Conservation (phyloP, 2,888 invertebrate genomes). For the Dryococelus australis region DNA sequence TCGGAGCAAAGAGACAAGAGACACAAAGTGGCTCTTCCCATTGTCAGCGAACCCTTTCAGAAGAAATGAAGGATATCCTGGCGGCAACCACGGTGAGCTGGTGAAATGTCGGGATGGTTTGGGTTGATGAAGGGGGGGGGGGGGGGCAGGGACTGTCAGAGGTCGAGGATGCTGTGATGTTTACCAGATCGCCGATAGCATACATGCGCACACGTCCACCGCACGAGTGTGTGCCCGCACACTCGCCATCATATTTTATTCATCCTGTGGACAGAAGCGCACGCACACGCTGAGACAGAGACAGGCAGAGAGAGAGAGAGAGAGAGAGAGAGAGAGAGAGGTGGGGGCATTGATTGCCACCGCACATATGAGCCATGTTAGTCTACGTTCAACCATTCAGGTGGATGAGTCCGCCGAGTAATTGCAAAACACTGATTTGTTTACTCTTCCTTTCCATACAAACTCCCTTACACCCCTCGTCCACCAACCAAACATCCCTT, state of each 20-base stretch:
- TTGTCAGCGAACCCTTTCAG: constrained; percentile 10
- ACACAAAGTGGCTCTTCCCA: not conserved
- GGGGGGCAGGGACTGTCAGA: not conserved
- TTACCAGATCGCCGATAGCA: constrained; percentile 23
- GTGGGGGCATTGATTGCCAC: constrained; percentile 34
- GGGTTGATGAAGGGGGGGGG: no score
- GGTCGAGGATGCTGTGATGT: not conserved
- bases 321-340: not conserved
- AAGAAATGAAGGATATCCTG: not conserved
- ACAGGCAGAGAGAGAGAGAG: constrained; percentile 5
- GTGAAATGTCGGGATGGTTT: no score
- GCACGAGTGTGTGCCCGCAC: not conserved
- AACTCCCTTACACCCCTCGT: not conserved
- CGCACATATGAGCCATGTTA: constrained; percentile 36
- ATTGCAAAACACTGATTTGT: constrained; percentile 42
- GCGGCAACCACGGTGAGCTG: not conserved
- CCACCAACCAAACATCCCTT: not conserved
- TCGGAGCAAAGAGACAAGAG: no score
- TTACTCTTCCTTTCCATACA: constrained; percentile 31
- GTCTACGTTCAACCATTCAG: constrained; percentile 37
- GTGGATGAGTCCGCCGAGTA: constrained; percentile 37
- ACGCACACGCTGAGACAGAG: not conserved
- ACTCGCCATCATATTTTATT: constrained; percentile 34
- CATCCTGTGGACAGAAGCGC: constrained; percentile 40
- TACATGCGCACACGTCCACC: not conserved